Evolutionary conservation across 2,797 vertebrate genomes (phyloP), one percentile per base, ranked within the genome.

Genomic region (Rhinoraja longicauda): DNA sequence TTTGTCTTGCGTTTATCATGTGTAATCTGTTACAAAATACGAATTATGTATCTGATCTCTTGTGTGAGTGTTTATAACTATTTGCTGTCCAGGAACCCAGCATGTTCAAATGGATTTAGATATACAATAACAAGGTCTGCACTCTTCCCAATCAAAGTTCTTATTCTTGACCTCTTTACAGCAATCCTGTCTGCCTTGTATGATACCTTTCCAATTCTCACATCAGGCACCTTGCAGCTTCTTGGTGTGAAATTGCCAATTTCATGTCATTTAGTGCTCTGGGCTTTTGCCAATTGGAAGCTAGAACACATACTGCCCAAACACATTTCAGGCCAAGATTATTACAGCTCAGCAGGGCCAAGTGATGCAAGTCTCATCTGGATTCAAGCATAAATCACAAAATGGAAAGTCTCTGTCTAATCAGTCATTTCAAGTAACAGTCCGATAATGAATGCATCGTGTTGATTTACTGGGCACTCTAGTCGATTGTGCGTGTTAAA

Each of bases 161-260:
- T 9, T 19, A 79, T 5, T 45, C 78, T 79, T 79, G 39, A 79
- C 78, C 78, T 45, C 78, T 79, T 45, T 24, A 45, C 36, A 45
- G 39, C 78, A 79, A 24, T 19, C 13, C n/a, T 32, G 1, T 9
- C 17, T 79, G 78, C 17, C 36, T 79, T 79, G 39, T 79, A 45
- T 19, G 77, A 39, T 79, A 79, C 9, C 19, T 79, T 45, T 45
- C 78, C 78, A 79, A 79, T 79, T 79, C 17, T 45, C 32, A 45
- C 78, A 79, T 24, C 78, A 45, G 78, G 78, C 45, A 79, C 78
- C 78, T 79, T 79, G 78, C 19, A 39, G 78, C 19, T 79, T 79
- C 36, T 79, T 39, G 19, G 78, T 45, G 78, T 79, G 78, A 79
- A 39, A 79, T 79, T 79, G 78, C 12, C 78, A 79, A 79, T 79